Evolutionary conservation across 2,113 vertebrate genomes (phyloP).

Genomic region (Hystrix brachyura): DNA sequence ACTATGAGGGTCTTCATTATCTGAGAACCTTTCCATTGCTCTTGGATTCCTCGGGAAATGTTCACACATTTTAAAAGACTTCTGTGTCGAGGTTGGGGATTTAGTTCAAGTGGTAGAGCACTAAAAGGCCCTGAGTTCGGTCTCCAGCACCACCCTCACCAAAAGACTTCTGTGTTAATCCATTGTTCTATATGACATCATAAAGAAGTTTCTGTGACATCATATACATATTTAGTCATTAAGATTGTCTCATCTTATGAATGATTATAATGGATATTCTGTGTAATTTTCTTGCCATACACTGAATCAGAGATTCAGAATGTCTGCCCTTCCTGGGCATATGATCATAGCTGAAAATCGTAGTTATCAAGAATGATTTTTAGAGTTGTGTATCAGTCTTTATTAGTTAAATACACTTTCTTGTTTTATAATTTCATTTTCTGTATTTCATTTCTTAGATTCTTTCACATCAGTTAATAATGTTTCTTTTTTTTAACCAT

Average conservation of each 20-base stretch:
- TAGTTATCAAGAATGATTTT: neutral
- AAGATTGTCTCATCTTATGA: neutral
- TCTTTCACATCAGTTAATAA: neutral
- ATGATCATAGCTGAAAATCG: neutral
- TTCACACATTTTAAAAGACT: neutral
- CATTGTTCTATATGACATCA: neutral
- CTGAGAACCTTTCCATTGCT: neutral
- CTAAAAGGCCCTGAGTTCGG: too few species aligned
- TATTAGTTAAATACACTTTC: neutral
- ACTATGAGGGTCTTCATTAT: neutral
- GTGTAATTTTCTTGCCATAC: neutral
- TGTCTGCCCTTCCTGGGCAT: neutral
- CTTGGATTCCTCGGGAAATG: neutral
- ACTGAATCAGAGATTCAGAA: neutral
- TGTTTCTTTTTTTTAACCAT: neutral
- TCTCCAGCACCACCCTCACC: too few species aligned
- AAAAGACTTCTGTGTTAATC: neutral
- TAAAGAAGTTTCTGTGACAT: neutral
- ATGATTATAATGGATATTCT: neutral
- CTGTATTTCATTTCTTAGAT: neutral
- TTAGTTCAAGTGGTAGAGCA: too few species aligned
- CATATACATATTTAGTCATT: neutral
- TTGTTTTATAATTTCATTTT: neutral
- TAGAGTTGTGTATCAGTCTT: neutral
- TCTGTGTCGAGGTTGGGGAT: too few species aligned